Percentiles rank a stretch among this genome's conserved stretches.
Evolutionary conservation across 2,113 vertebrate species (phyloP).

Genomic region (Ancistrus triradiatus): DNA sequence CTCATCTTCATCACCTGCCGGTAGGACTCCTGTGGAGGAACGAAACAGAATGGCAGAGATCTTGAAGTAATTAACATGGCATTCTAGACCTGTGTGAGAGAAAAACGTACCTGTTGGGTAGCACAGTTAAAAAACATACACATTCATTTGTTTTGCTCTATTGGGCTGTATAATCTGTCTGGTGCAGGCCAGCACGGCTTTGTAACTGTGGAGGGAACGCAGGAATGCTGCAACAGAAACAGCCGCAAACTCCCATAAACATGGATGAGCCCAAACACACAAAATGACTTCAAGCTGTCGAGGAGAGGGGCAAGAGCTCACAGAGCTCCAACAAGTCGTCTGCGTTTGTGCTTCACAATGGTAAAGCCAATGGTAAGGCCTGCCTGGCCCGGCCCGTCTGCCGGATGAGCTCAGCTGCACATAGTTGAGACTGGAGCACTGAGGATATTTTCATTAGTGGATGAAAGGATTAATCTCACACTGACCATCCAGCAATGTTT

Average conservation of each 20-base stretch:
- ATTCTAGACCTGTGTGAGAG: not conserved
- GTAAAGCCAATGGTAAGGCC: not conserved
- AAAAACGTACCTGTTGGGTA: too few species aligned
- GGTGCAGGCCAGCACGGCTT: slow-evolving; percentile 7
- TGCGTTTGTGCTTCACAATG: not conserved
- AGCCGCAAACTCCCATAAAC: slow-evolving; percentile 27
- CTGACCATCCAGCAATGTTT: too few species aligned
- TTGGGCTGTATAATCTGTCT: slow-evolving; percentile 1
- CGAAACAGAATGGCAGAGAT: not conserved
- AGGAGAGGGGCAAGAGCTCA: not conserved
- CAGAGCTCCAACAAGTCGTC: not conserved
- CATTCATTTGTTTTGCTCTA: too few species aligned
- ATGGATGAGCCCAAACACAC: slow-evolving; percentile 24
- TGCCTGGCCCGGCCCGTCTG: too few species aligned
- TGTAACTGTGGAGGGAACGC: slow-evolving; percentile 14
- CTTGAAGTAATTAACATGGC: not conserved
- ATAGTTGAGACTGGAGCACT: too few species aligned
- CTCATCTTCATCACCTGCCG: slow-evolving; percentile 99
- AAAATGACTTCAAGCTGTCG: slow-evolving; percentile 35
- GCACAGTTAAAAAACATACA: not conserved
- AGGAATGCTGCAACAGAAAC: slow-evolving; percentile 40
- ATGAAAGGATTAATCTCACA: slow-evolving; percentile 1
- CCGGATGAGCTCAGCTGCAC: too few species aligned
- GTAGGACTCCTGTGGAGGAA: slow-evolving; percentile 83
- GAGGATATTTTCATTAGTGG: slow-evolving; percentile 10